A percentile compares a stretch with the other conserved stretches of the same genome.
Evolutionary conservation across 2,113 vertebrate genomes (phyloP).

Genomic region (Fulmarus glacialis): DNA sequence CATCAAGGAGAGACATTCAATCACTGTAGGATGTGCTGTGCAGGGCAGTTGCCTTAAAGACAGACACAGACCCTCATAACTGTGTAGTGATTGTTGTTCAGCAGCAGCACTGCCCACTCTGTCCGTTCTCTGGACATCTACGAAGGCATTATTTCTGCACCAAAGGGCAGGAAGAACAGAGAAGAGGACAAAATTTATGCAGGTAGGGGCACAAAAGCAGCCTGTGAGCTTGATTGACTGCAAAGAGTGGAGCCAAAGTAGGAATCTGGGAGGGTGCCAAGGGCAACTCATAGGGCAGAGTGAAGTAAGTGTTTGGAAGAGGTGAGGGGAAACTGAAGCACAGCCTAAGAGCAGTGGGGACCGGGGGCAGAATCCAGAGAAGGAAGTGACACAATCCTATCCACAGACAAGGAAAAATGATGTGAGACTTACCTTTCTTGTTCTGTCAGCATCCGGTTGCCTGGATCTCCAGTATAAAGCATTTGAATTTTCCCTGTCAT

Average conservation of each 20-base stretch:
- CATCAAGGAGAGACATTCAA: neutral
- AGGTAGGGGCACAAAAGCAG: neutral
- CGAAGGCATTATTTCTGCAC: neutral
- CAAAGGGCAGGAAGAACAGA: neutral
- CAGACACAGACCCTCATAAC: neutral
- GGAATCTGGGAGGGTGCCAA: neutral
- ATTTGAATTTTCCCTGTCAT: conserved; percentile 9
- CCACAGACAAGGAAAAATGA: neutral
- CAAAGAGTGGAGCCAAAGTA: neutral
- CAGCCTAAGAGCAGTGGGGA: neutral
- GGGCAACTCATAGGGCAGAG: neutral
- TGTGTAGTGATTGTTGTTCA: neutral
- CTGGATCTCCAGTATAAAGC: neutral
- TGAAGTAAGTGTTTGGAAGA: neutral
- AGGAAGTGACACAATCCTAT: neutral
- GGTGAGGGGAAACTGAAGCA: neutral
- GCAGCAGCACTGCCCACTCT: neutral
- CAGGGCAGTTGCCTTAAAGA: neutral
- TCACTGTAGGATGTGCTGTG: neutral
- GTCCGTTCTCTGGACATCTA: neutral
- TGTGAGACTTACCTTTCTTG: neutral
- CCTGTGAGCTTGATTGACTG: neutral
- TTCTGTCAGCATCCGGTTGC: neutral
- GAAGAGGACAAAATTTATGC: neutral
- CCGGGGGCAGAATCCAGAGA: neutral